A percentile compares a stretch with the other conserved stretches of the same genome.
Evolutionary conservation across 2,113 vertebrate genomes (phyloP).

Genomic region (Hippocampus barbouri): DNA sequence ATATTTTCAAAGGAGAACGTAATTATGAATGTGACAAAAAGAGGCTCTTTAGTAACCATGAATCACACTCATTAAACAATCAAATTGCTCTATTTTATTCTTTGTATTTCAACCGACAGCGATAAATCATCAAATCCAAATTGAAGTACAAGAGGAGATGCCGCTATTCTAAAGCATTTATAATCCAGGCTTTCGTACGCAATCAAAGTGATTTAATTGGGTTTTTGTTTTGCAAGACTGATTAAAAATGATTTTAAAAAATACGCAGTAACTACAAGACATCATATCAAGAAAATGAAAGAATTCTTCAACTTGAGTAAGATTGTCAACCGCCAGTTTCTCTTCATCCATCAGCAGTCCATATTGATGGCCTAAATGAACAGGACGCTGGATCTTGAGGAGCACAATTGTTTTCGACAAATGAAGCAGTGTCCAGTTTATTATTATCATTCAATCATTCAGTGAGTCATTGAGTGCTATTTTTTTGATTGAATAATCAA

Average conservation of each 20-base stretch:
- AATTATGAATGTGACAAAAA: constrained; percentile 5
- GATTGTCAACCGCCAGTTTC: constrained; percentile 13
- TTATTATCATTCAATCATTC: not conserved
- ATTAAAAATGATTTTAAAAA: constrained; percentile 9
- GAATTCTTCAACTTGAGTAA: constrained; percentile 50
- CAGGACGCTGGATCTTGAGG: constrained; percentile 24
- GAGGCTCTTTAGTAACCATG: constrained; percentile 19
- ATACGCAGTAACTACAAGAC: constrained; percentile 41
- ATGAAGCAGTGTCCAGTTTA: not conserved
- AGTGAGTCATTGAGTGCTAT: not conserved
- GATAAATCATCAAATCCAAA: constrained; percentile 50
- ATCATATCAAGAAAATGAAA: constrained; percentile 57
- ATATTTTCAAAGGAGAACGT: not conserved
- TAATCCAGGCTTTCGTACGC: constrained; percentile 40
- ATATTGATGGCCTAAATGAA: constrained; percentile 41
- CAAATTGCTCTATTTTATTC: constrained; percentile 32
- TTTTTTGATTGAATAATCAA: not conserved
- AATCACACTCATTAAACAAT: constrained; percentile 21
- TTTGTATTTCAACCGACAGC: constrained; percentile 25
- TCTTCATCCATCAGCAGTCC: constrained; percentile 24
- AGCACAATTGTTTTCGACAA: constrained; percentile 13
- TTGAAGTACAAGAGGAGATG: constrained; percentile 35
- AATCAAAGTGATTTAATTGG: constrained; percentile 50
- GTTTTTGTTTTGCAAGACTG: constrained; percentile 53
- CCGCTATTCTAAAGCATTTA: constrained; percentile 44